These are phyloP conservation scores for Drosophila siamana DNA, from an alignment of 2,888 invertebrate genomes.

Conservation along the genomic window DNA sequence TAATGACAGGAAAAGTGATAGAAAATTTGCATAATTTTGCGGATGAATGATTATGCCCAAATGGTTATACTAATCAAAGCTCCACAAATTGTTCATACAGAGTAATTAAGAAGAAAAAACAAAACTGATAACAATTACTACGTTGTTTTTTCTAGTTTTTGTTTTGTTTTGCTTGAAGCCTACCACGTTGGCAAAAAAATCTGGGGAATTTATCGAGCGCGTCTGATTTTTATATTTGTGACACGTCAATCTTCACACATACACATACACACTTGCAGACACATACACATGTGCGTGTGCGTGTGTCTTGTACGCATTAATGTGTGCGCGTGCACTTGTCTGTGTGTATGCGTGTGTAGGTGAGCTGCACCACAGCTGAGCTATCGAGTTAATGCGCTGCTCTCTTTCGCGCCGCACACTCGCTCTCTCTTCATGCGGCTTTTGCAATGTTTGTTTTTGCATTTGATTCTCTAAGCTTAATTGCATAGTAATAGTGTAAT, in stretches of 20 bases:
- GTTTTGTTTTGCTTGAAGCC: slow-evolving; percentile 10
- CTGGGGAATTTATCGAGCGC: slow-evolving; percentile 42
- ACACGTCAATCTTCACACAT: slow-evolving; percentile 59
- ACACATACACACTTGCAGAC: slow-evolving; percentile 1
- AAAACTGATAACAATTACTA: not conserved
- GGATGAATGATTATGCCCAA: not conserved
- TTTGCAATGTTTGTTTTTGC: slow-evolving; percentile 18
- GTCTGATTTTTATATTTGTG: slow-evolving; percentile 43
- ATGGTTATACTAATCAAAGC: slow-evolving; percentile 5
- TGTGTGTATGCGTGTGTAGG: not conserved
- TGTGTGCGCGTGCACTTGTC: not conserved
- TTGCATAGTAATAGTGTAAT: not conserved
- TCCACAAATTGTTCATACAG: not conserved
- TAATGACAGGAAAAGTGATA: not conserved
- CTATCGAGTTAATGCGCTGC: slow-evolving; percentile 8
- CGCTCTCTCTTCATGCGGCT: slow-evolving; percentile 22
- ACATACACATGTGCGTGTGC: slow-evolving; percentile 14
- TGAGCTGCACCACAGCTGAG: slow-evolving; percentile 47
- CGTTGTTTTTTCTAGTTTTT: not conserved
- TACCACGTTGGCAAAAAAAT: slow-evolving; percentile 47
- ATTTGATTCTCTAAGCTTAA: slow-evolving; percentile 6
- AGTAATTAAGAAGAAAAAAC: not conserved
- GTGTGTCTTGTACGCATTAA: not conserved
- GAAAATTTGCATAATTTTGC: slow-evolving; percentile 2
- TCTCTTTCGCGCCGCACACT: not conserved